Evolutionary conservation across 2,888 invertebrate genomes (phyloP).

Genomic region (Heteromyza rotundicornis): DNA sequence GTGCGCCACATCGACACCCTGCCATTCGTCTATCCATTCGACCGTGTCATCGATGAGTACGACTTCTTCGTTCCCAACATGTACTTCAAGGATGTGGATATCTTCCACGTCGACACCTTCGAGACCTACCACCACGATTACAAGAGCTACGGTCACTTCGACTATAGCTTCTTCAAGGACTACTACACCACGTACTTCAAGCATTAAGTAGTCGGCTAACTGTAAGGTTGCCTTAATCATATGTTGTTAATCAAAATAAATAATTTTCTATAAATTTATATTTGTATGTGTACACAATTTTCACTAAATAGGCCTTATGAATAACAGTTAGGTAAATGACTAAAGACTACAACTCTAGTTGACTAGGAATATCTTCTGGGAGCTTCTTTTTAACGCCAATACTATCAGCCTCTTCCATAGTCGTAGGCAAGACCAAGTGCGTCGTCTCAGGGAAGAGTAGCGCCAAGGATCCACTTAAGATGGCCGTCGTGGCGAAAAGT

Average conservation of each 20-base stretch:
- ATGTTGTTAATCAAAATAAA: background rate
- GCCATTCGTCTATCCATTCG: constrained; percentile 74
- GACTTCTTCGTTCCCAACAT: constrained; percentile 71
- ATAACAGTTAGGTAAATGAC: too few relatives aligned
- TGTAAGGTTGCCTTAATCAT: background rate
- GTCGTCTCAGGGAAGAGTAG: constrained; percentile 71
- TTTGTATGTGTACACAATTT: too few relatives aligned
- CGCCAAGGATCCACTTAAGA: constrained; percentile 66
- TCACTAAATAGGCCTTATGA: too few relatives aligned
- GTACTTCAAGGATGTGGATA: constrained; percentile 68
- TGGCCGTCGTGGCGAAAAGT: constrained; percentile 67
- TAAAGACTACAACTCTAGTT: background rate
- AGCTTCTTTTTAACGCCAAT: constrained; percentile 52
- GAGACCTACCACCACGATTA: constrained; percentile 41
- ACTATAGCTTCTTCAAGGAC: constrained; percentile 32
- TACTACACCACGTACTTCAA: constrained; percentile 32
- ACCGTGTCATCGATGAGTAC: constrained; percentile 67
- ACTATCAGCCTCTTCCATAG: constrained; percentile 67
- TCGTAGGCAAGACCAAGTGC: constrained; percentile 68
- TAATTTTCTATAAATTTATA: too few relatives aligned
- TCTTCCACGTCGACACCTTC: constrained; percentile 35
- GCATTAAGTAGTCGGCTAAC: constrained; percentile 1
- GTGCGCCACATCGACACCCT: constrained; percentile 66
- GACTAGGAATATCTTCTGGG: background rate
- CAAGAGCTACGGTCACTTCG: constrained; percentile 36